phyloP scores from a whole-genome alignment of 2,888 invertebrate species.

The Neria commutata region DNA sequence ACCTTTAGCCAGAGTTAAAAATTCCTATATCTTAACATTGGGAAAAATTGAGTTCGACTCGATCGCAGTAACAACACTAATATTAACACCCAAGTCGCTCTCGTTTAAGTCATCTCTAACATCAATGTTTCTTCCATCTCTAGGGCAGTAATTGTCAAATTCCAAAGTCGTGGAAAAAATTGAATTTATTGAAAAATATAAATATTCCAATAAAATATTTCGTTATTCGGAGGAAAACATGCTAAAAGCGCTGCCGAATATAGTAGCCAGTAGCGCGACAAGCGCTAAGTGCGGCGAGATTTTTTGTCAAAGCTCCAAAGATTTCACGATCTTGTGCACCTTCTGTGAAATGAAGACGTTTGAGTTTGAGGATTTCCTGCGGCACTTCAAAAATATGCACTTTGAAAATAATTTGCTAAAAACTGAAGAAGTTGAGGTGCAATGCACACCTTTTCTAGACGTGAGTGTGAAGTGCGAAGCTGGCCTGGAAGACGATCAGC shows the following conservation, averaged over 20 bases:
- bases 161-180: too few relatives aligned
- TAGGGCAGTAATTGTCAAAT: too few relatives aligned
- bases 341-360: constrained; percentile 50
- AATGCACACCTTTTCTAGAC: background rate
- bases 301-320: constrained; percentile 45
- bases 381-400: constrained; percentile 49
- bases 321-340: constrained; percentile 47
- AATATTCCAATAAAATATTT: background rate
- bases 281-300: constrained; percentile 53
- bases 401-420: constrained; percentile 45
- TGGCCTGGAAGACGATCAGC: background rate
- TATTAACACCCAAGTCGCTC: too few relatives aligned
- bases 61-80: too few relatives aligned
- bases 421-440: constrained; percentile 23
- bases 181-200: background rate
- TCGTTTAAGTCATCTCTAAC: too few relatives aligned
- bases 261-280: constrained; percentile 39
- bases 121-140: too few relatives aligned
- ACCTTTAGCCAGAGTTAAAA: too few relatives aligned
- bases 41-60: too few relatives aligned
- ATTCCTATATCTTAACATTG: too few relatives aligned
- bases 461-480: background rate
- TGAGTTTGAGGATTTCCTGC: constrained; percentile 45
- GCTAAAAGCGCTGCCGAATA: constrained; percentile 39
- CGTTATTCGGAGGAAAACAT: constrained; percentile 24